Evolutionary conservation across 1,140 invertebrate genomes (phyloP).

Genomic region (Cyclina sinensis): DNA sequence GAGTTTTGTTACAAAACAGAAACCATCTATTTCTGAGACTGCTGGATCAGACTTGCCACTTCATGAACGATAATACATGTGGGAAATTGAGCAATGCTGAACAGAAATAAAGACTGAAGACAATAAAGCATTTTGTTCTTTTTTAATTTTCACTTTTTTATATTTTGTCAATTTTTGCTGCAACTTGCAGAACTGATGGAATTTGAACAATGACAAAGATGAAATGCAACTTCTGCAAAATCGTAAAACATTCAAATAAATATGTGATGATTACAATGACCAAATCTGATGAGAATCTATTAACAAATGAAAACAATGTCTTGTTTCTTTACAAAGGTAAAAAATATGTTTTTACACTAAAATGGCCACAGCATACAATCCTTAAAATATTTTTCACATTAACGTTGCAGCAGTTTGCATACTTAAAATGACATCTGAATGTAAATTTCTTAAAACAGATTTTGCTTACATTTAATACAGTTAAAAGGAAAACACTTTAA

Average conservation of each 20-base stretch:
- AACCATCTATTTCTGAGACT: no score
- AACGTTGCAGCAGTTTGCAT: slow-evolving; percentile 60
- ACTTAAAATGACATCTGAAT: slow-evolving; percentile 25
- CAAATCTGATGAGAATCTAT: slow-evolving; percentile 1
- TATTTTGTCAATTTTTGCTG: slow-evolving; percentile 58
- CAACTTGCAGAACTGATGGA: slow-evolving; percentile 47
- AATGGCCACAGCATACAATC: neutral
- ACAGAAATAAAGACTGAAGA: neutral
- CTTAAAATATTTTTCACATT: slow-evolving; percentile 19
- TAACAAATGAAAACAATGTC: slow-evolving; percentile 40
- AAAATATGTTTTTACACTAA: slow-evolving; percentile 49
- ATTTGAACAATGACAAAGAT: slow-evolving; percentile 47
- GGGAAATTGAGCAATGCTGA: no score
- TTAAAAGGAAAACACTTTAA: slow-evolving; percentile 22
- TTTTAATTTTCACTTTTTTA: slow-evolving; percentile 42
- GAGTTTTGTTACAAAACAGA: no score
- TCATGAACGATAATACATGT: no score
- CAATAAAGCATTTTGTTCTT: slow-evolving; percentile 16
- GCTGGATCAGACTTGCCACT: no score
- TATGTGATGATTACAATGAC: slow-evolving; percentile 32
- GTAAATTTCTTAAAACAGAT: slow-evolving; percentile 34
- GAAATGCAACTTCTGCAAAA: slow-evolving; percentile 23
- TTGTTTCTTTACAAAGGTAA: slow-evolving; percentile 51
- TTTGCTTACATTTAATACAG: slow-evolving; percentile 6
- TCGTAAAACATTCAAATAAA: slow-evolving; percentile 60